Evolutionary conservation across 2,113 vertebrate species (phyloP).

Genomic region (Vireo altiloquus): DNA sequence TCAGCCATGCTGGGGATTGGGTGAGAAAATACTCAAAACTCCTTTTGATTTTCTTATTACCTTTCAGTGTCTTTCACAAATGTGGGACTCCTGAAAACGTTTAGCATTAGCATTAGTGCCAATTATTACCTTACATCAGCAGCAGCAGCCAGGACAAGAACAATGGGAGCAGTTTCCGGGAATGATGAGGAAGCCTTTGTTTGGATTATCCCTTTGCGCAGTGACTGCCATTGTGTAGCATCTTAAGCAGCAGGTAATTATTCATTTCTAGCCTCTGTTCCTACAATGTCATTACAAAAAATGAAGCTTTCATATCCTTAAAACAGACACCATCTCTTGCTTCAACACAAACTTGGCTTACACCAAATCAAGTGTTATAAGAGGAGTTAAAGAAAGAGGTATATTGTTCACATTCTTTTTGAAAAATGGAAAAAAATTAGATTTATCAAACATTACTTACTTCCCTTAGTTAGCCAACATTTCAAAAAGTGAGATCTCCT

Average conservation of each 20-base stretch:
- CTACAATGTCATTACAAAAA: not conserved
- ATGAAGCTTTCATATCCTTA: not conserved
- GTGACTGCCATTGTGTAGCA: not conserved
- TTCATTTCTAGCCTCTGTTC: not conserved
- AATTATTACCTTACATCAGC: not conserved
- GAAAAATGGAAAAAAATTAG: not conserved
- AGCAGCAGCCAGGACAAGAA: constrained; percentile 9
- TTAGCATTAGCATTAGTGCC: not conserved
- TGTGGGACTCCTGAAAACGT: not conserved
- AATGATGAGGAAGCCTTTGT: constrained; percentile 27
- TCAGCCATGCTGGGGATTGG: not conserved
- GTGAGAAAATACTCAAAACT: not conserved
- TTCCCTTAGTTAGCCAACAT: not conserved
- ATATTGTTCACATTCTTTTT: not conserved
- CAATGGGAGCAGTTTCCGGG: constrained; percentile 14
- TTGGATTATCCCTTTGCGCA: not conserved
- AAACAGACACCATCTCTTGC: not conserved
- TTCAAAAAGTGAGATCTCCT: not conserved
- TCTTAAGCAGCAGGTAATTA: not conserved
- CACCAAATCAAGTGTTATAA: not conserved
- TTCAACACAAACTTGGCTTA: not conserved
- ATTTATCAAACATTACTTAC: not conserved
- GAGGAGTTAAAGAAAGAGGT: not conserved
- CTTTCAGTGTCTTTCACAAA: not conserved
- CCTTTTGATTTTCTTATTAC: not conserved